These are phyloP conservation scores for Oreochromis spilurus DNA, from an alignment of 2,113 vertebrate genomes.

Conservation along the genomic window DNA sequence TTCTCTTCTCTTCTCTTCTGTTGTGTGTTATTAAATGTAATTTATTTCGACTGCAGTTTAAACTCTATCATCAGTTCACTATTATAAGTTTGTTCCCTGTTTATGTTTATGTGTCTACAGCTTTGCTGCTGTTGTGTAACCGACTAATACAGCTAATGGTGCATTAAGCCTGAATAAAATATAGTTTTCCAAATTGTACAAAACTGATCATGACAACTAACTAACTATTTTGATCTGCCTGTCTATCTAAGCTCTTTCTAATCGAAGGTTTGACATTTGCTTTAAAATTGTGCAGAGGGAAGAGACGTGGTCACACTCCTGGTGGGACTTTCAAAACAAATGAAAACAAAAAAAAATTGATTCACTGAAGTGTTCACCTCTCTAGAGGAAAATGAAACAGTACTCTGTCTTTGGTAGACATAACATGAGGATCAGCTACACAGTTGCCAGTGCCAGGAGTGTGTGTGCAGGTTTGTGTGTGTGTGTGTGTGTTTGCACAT, in stretches of 20 bases:
- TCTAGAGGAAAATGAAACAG: background rate
- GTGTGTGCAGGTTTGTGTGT: background rate
- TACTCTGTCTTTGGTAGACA: constrained; percentile 30
- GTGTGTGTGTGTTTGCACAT: background rate
- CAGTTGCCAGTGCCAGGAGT: constrained; percentile 12
- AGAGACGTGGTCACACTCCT: background rate
- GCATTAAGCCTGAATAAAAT: background rate
- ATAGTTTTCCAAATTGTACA: background rate
- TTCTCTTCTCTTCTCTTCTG: background rate
- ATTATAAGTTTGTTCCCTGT: background rate
- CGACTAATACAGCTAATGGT: background rate
- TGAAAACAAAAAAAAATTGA: background rate
- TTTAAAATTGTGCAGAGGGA: background rate
- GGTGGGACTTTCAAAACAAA: background rate
- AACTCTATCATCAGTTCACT: background rate
- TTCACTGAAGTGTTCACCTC: background rate
- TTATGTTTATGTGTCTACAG: background rate
- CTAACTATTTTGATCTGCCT: background rate
- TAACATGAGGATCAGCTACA: constrained; percentile 37
- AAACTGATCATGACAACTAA: background rate
- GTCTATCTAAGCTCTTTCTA: background rate
- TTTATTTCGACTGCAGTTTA: background rate
- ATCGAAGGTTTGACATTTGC: background rate
- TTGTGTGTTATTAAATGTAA: background rate
- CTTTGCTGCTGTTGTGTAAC: background rate